phyloP scores from a whole-genome alignment of 2,797 vertebrate genomes.

The Chelonia mydas region DNA sequence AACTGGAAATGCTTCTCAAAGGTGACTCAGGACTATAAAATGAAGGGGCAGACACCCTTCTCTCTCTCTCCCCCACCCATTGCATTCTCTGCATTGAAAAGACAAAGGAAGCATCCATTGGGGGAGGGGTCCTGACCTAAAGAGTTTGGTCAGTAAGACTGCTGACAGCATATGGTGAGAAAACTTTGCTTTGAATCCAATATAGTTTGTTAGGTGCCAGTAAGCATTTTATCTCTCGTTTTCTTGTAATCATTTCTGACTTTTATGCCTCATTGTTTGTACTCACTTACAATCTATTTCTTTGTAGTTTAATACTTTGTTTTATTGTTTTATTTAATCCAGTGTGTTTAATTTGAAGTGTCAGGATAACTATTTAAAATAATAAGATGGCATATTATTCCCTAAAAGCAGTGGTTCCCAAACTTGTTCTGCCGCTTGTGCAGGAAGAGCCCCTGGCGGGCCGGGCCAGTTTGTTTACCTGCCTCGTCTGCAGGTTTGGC shows the following conservation, averaged over 20 bases:
- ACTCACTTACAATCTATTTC: neutral
- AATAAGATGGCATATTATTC: neutral
- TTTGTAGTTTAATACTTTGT: neutral
- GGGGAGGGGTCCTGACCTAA: neutral
- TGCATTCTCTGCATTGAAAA: neutral
- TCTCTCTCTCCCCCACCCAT: neutral
- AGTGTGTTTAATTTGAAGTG: neutral
- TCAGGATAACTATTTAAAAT: neutral
- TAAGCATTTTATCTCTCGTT: neutral
- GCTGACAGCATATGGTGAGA: neutral
- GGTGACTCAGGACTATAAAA: neutral
- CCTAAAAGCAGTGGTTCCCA: too few species aligned
- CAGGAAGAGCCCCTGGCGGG: too few species aligned
- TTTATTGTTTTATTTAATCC: neutral
- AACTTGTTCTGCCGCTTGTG: too few species aligned
- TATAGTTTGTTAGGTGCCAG: neutral
- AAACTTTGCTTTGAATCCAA: neutral
- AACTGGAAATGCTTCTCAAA: neutral
- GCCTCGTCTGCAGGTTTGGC: too few species aligned
- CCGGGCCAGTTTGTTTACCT: too few species aligned
- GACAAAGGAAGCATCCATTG: neutral
- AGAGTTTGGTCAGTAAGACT: neutral
- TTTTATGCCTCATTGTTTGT: neutral
- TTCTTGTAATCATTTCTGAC: neutral
- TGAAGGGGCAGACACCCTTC: neutral